Base-by-base conservation (phyloP, 2,113 vertebrate species). In the Antechinus flavipes region DNA sequence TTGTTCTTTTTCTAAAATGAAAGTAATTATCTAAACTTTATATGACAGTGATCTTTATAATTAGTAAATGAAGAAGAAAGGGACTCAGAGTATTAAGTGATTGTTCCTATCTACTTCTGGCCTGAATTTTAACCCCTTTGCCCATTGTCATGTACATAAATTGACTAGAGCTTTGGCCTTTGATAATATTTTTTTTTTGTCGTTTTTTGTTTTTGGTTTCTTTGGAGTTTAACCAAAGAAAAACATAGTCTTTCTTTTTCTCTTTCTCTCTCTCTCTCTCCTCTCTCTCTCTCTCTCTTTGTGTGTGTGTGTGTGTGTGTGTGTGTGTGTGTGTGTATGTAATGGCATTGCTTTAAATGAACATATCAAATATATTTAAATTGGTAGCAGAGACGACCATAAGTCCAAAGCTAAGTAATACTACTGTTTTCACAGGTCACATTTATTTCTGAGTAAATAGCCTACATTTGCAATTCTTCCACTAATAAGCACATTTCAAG, bases 291-390 rank as follows among this genome's bases (percentile, higher is more conserved):
- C 9, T 53, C 9, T 53, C 6, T 53, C 6, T 6, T 53, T 54
- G 16, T 54, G 42, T 42, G 42, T 42, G 42, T 42, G 42, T 42
- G 42, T 42, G 42, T 42, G 35, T 35, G 24, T 56, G 22, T 25
- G 55, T 56, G 23, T 56, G 55, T 25, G 55, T 56, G 22, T 56
- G 55, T 56, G 4, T 56, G 54, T 24, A 3, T 55, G 54, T 8
- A 68, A 35, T 68, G 61, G 30, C 3, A 35, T 97, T 98, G 92
- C 94, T 97, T 76, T 46, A 2, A 47, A 91, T 19, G 42, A 24
- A 50, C 68, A 93, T 97, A 95, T 97, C 92, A 94, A 96, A 30
- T 90, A 89, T 98, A 94, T 96, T 98, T 98, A 98, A 97, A 97
- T 93, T 95, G 90, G 98, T 90, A 61, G 19, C 53, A 46, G 6